These are phyloP conservation scores for Meloidogyne hapla DNA, from an alignment of 1,140 invertebrate genomes.

Conservation along the genomic window DNA sequence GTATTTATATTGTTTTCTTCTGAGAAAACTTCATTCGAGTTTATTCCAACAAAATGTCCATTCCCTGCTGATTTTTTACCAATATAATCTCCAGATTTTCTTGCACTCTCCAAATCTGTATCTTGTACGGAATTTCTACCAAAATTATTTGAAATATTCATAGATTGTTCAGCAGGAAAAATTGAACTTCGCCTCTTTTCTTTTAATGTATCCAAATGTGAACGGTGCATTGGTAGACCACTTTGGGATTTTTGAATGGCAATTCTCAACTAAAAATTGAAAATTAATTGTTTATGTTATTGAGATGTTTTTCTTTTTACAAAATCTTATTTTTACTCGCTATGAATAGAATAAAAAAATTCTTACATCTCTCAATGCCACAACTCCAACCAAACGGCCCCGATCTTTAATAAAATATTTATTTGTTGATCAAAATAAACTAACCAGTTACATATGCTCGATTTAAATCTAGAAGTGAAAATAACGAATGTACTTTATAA, in stretches of 20 bases:
- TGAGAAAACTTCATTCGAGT: neutral
- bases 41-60: neutral
- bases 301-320: neutral
- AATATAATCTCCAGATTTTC: neutral
- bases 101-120: neutral
- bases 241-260: constrained; percentile 52
- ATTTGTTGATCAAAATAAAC: neutral
- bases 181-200: neutral
- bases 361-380: constrained; percentile 85
- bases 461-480: constrained; percentile 92
- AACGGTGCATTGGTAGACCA: constrained; percentile 32
- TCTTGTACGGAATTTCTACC: constrained; percentile 2
- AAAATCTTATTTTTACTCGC: neutral
- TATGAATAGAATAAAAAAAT: neutral
- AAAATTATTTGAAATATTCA: neutral
- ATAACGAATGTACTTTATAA: constrained; percentile 91
- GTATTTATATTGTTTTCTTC: neutral
- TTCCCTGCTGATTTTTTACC: neutral
- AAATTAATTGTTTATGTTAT: neutral
- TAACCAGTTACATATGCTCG: constrained; percentile 86
- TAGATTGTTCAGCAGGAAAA: neutral
- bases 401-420: constrained; percentile 70
- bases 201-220: constrained; percentile 12
- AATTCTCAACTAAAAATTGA: constrained; percentile 46
- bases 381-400: constrained; percentile 89